Base-by-base conservation (phyloP, 2,888 invertebrate species). In the Brachyptera putata region DNA sequence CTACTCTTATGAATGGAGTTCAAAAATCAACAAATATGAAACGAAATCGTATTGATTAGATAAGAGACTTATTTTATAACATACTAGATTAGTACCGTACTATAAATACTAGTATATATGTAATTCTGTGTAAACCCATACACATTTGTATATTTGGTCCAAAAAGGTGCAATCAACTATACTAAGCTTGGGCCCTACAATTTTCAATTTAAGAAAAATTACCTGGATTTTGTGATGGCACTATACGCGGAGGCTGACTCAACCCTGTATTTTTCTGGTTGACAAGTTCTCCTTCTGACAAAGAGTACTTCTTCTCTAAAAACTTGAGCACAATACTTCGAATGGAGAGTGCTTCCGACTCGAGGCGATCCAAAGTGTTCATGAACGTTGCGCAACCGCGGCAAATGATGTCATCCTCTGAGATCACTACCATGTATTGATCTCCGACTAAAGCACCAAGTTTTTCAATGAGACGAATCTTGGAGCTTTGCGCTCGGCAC, bases 341-440 rank as follows among this genome's bases (percentile, higher is more conserved):
- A 1, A 72, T 65, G n/a, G 68, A 69, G n/a, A 65, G 65, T 65
- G 71, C 70, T 63, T 75, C 74, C 36, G 63, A 66, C 66, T 75
- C 75, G 2, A 75, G 64, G 46, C 72, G 67, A 63, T 76, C 76
- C 30, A 76, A 66, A 2, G 70, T 73, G 59, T 75, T 75, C 58
- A 76, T 71, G 48, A 74, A 69, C 61, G 71, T 72, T 1, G 74
- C 73, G 63, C 76, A 76, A 22, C 70, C 71, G 25, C 73, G 69
- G 66, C 76, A 76, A 61, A 76, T 74, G 3, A 73, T 68, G 64
- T 76, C 75, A 57, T 74, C 73, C 63, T 75, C 73, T 1, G 73
- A 71, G 61, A 75, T 72, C 2, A 76, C 71, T 46, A 76, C 72
- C 69, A 75, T 70, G 55, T 74, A 75, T 62, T 74, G 74, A 62